phyloP scores from a whole-genome alignment of 2,113 vertebrate species.

The Struthidea cinerea region DNA sequence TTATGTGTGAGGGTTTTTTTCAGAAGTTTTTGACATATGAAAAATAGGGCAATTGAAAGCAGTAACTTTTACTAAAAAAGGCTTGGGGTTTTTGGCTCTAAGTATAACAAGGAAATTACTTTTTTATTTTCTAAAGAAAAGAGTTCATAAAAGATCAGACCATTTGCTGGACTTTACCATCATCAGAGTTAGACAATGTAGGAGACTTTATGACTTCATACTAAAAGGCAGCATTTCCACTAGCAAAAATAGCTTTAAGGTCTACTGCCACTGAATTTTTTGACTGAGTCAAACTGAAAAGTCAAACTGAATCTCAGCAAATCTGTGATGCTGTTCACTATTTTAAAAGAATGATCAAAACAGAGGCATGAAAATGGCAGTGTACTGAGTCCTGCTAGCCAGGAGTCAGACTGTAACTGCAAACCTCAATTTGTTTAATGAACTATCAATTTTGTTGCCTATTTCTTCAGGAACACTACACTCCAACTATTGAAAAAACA shows the following conservation, averaged over 20 bases:
- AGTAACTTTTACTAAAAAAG: not conserved
- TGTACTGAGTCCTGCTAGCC: not conserved
- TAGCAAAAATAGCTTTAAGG: not conserved
- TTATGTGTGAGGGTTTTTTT: not conserved
- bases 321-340: not conserved
- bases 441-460: not conserved
- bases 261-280: not conserved
- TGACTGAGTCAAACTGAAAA: not conserved
- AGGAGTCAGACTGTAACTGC: not conserved
- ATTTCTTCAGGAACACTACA: not conserved
- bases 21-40: not conserved
- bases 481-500: not conserved
- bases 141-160: not conserved
- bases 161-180: not conserved
- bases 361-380: not conserved
- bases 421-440: not conserved
- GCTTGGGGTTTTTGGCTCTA: rapidly evolving
- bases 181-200: not conserved
- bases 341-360: not conserved
- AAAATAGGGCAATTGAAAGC: not conserved
- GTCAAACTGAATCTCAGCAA: not conserved
- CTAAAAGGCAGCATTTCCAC: not conserved
- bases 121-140: not conserved
- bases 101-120: not conserved
- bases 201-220: not conserved